Evolutionary conservation across 2,888 invertebrate species (phyloP), one percentile per base, ranked within the genome.

Genomic region (Prosopocoilus inquinatus): DNA sequence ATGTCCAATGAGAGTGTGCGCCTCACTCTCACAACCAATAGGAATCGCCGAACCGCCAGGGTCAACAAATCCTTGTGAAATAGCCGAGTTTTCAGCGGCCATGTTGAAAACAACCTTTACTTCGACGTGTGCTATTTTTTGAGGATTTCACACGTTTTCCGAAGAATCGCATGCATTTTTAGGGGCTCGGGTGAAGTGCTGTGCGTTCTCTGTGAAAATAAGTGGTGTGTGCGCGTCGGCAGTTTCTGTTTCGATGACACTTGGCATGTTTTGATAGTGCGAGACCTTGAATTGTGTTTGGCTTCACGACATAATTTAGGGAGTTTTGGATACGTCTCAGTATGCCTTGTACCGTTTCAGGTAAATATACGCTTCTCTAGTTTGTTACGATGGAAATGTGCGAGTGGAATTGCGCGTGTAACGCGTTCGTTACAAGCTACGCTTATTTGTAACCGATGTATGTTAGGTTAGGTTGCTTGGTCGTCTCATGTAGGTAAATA

Each of bases 1-100:
- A 55, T 62, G 63, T 63, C 78, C 77, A 78, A 78, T 78, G 66
- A 68, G 68, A 66, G 63, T 57, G 63, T 63, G 60, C 70, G 70
- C 68, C 66, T 70, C 71, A 67, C 66, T 67, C 62, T 65, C 60
- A 59, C 71, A 64, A 69, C 78, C 77, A 78, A 78, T 77, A 64
- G 70, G 62, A 68, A 66, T 58, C 62, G 64, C 64, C 65, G 61
- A 63, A 65, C 67, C 70, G 72, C 76, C 78, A 78, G 77, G 79
- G 78, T 78, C 78, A 79, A 78, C 78, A 78, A 78, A 78, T 77
- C 76, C 77, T 77, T 76, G 74, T 76, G 74, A 76, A 75, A 77
- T 74, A 76, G 74, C 75, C 72, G 76, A 77, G 75, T 76, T 75
- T 76, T 72, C 35, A 72, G 74, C 78, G 75, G 78, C 78, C 79